Base-by-base conservation (phyloP, 1,140 invertebrate genomes). In the Drosophila orosa region DNA sequence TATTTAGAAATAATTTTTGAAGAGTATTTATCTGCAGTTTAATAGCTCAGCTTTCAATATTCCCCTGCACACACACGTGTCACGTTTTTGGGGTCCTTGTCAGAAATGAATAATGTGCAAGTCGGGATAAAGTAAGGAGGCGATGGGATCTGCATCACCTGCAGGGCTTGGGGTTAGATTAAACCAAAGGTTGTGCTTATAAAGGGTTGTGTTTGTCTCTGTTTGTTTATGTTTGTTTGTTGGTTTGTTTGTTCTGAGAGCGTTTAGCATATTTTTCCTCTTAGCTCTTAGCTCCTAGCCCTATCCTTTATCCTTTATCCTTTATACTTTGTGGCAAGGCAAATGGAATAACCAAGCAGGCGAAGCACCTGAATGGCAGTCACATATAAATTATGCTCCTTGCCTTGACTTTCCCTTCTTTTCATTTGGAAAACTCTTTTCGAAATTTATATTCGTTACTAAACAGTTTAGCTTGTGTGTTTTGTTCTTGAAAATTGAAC, bases 181-280 rank as follows among this genome's bases (percentile, higher is more conserved):
- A 50, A 50, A 17, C 31, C 50, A n/a, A 19, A 22, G 48, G 25
- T 25, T 19, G 47, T 9, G 31, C 50, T 35, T 19, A 35, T 54
- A 19, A 54, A 19, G 47, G 47, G 47, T 31, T 50, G n/a, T 31
- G 47, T 31, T 31, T 50, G 69, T 19, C 31, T 9, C 60, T n/a
- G 25, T 27, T 48, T 55, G 24, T 56, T 33, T 13, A 27, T 48
- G 48, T 33, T 52, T 33, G 13, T 33, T 29, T 71, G 19, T 40
- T 57, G 33, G 50, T 17, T 50, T 13, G n/a, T 29, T 44, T 50
- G 19, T 31, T 40, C 31, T 71, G 68, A 48, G 65, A 71, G 50
- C 52, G 27, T 71, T 71, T 71, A 71, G 68, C 68, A 71, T 71
- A 71, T 71, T 71, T 71, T 42, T 40, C 10, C 40, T n/a, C n/a